Evolutionary conservation across 2,113 vertebrate genomes (phyloP), one percentile per base, ranked within the genome.

Genomic region (Brachirus orientalis): DNA sequence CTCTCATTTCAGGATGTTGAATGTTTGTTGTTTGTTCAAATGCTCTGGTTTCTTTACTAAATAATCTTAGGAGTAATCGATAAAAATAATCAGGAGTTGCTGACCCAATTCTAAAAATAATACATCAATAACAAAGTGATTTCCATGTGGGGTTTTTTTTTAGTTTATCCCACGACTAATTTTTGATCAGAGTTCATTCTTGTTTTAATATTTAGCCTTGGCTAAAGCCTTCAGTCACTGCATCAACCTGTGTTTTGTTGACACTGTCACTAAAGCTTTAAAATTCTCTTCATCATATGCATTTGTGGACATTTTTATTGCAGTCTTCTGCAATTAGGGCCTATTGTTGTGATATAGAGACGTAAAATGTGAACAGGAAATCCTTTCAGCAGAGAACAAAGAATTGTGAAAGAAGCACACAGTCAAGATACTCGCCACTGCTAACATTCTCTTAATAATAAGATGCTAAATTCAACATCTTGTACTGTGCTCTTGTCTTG

Each of bases 211-310:
- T n/a, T n/a, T n/a, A n/a, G n/a, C n/a, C n/a, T n/a, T n/a, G n/a
- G n/a, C n/a, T n/a, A n/a, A n/a, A n/a, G n/a, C n/a, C n/a, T n/a
- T n/a, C n/a, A n/a, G n/a, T n/a, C n/a, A n/a, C n/a, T n/a, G n/a
- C n/a, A n/a, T n/a, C n/a, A n/a, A n/a, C n/a, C n/a, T n/a, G n/a
- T n/a, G n/a, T n/a, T n/a, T n/a, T n/a, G n/a, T n/a, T n/a, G n/a
- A n/a, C n/a, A n/a, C n/a, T n/a, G n/a, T n/a, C 40, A 45, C 47
- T 70, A 37, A 47, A 46, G 20, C 43, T 41, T 35, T 36, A 54
- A 63, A 41, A 37, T 63, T 60, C 70, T 63, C 44, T 48, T 56
- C 6, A 1, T 47, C 45, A 45, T 9, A 33, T n/a, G n/a, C n/a
- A n/a, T n/a, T n/a, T n/a, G n/a, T n/a, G n/a, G n/a, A n/a, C n/a